A percentile compares a stretch with the other conserved stretches of the same genome.
These are phyloP conservation scores for Leuctra nigra DNA, from an alignment of 2,888 invertebrate species.

Conservation along the genomic window DNA sequence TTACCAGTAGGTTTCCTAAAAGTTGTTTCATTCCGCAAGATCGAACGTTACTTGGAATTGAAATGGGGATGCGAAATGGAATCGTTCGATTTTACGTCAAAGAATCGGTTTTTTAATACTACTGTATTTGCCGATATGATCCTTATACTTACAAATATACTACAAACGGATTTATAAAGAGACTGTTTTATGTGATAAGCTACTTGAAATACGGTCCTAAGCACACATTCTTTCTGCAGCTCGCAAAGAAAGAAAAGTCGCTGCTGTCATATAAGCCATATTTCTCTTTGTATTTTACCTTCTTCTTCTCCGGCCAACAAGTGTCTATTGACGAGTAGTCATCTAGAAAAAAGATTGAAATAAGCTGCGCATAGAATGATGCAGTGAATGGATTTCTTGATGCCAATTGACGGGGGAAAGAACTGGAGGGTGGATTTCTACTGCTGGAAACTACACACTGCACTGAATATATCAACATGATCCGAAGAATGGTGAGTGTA, in stretches of 20 bases:
- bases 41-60: constrained; percentile 8
- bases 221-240: constrained; percentile 10
- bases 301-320: constrained; percentile 18
- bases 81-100: not conserved
- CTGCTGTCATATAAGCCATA: constrained; percentile 6
- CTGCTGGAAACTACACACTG: too few relatives aligned
- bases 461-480: too few relatives aligned
- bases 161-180: constrained; percentile 3
- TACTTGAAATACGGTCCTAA: constrained; percentile 13
- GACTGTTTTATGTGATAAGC: constrained; percentile 14
- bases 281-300: not conserved
- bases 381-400: constrained; percentile 5
- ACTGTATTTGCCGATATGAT: constrained; percentile 9
- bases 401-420: constrained; percentile 19
- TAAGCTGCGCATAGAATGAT: constrained; percentile 5
- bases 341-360: constrained; percentile 21
- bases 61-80: constrained; percentile 7
- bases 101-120: constrained; percentile 16
- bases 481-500: too few relatives aligned
- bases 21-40: constrained; percentile 20
- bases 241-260: constrained; percentile 5
- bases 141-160: constrained; percentile 13
- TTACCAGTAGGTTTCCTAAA: constrained; percentile 20
- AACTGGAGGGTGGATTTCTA: constrained; percentile 5
- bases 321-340: constrained; percentile 22